Conservation (phyloP, 1,140 invertebrate species). For the Panonychus citri region DNA sequence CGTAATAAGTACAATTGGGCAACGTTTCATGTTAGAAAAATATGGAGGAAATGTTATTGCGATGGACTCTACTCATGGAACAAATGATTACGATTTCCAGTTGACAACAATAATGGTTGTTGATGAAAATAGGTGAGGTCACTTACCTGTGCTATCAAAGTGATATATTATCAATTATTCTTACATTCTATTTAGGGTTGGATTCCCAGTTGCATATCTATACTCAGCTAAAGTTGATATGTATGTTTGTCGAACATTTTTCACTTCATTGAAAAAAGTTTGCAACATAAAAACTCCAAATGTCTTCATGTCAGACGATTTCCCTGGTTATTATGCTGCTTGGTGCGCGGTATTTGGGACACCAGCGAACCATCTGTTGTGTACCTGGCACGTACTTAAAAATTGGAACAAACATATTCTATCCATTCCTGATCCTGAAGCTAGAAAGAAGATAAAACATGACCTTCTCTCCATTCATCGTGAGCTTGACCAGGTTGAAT, state of each 20-base stretch:
- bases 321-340: not conserved
- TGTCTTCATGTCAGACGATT: not conserved
- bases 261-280: not conserved
- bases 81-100: slow-evolving; percentile 5
- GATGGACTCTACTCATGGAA: slow-evolving; percentile 8
- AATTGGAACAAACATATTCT: not conserved
- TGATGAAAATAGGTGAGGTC: not conserved
- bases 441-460: too few species aligned
- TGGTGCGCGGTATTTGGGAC: not conserved
- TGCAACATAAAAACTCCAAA: not conserved
- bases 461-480: too few species aligned
- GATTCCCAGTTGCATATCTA: not conserved
- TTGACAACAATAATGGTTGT: slow-evolving; percentile 5
- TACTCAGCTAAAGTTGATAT: not conserved
- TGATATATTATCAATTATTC: not conserved
- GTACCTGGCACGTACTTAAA: not conserved
- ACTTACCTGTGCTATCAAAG: too few species aligned
- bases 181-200: not conserved
- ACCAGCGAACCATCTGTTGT: not conserved
- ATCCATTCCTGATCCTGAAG: too few species aligned
- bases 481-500: too few species aligned
- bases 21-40: slow-evolving; percentile 4
- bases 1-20: not conserved
- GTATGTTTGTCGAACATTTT: not conserved
- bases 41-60: slow-evolving; percentile 7